These are phyloP conservation scores for Sebastes diploproa DNA, from an alignment of 2,797 vertebrate genomes.

Conservation along the genomic window DNA sequence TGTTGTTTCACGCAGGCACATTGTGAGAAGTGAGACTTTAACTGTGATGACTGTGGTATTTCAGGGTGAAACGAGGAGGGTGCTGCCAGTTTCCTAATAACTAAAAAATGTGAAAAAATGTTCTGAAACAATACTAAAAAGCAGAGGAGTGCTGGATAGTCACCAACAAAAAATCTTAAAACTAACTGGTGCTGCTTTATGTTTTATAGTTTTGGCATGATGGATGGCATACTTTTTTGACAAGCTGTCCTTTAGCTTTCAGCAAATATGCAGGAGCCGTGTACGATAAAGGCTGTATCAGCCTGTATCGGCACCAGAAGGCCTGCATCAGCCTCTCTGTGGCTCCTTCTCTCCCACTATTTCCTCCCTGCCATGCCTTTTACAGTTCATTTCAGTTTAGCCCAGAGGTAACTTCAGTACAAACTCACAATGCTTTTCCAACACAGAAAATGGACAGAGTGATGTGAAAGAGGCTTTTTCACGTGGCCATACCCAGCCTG, in stretches of 20 bases:
- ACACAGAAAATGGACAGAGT: not conserved
- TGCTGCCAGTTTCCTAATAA: constrained; percentile 28
- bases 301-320: constrained; percentile 28
- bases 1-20: constrained; percentile 12
- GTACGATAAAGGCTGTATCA: constrained; percentile 39
- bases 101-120: constrained; percentile 12
- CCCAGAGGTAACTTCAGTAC: constrained; percentile 41
- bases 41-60: constrained; percentile 37
- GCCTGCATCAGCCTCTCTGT: constrained; percentile 53
- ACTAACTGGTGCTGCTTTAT: constrained; percentile 11
- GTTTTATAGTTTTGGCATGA: constrained; percentile 6
- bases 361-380: constrained; percentile 37
- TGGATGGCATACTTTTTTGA: constrained; percentile 18
- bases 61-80: constrained; percentile 17
- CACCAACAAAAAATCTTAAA: constrained; percentile 19
- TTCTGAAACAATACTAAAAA: constrained; percentile 34
- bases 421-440: constrained; percentile 29
- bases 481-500: constrained; percentile 6
- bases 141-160: constrained; percentile 32
- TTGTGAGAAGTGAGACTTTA: constrained; percentile 33
- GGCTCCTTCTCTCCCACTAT: constrained; percentile 31
- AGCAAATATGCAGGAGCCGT: constrained; percentile 22
- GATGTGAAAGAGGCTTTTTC: constrained; percentile 25
- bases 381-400: constrained; percentile 46
- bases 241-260: constrained; percentile 4